Evolutionary conservation across 1,140 invertebrate species (phyloP).

Genomic region (Bombus waltoni): DNA sequence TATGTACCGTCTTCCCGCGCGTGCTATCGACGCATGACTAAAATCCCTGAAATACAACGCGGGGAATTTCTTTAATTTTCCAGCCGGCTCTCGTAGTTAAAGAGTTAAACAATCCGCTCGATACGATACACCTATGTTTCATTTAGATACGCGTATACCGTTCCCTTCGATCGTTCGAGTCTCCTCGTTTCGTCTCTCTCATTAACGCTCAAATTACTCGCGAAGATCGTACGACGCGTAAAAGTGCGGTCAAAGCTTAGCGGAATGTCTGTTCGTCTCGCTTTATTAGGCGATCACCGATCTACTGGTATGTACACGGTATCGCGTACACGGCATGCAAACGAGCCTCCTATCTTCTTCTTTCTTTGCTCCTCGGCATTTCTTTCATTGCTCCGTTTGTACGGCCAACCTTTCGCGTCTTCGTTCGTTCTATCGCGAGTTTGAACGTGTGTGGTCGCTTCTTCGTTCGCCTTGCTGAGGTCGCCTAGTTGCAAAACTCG

Average conservation of each 20-base stretch:
- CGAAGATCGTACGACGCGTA: slow-evolving; percentile 6
- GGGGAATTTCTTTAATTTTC: slow-evolving; percentile 16
- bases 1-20: no score
- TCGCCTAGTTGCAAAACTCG: slow-evolving; percentile 76
- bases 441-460: slow-evolving; percentile 41
- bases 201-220: slow-evolving; percentile 40
- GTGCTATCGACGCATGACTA: slow-evolving; percentile 21
- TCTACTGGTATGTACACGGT: slow-evolving; percentile 37
- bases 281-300: slow-evolving; percentile 70
- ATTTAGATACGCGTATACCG: background rate
- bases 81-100: background rate
- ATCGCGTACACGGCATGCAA: slow-evolving; percentile 67
- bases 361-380: background rate
- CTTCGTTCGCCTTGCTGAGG: slow-evolving; percentile 73
- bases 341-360: slow-evolving; percentile 50
- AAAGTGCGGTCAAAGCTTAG: slow-evolving; percentile 46
- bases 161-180: background rate
- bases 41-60: slow-evolving; percentile 29
- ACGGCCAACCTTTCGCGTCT: background rate
- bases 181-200: background rate
- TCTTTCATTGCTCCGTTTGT: background rate
- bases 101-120: slow-evolving; percentile 5
- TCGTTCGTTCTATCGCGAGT: slow-evolving; percentile 28
- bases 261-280: slow-evolving; percentile 51
- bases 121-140: slow-evolving; percentile 13